Evolutionary conservation across 2,888 invertebrate species (phyloP).

Genomic region (Trisateles emortualis): DNA sequence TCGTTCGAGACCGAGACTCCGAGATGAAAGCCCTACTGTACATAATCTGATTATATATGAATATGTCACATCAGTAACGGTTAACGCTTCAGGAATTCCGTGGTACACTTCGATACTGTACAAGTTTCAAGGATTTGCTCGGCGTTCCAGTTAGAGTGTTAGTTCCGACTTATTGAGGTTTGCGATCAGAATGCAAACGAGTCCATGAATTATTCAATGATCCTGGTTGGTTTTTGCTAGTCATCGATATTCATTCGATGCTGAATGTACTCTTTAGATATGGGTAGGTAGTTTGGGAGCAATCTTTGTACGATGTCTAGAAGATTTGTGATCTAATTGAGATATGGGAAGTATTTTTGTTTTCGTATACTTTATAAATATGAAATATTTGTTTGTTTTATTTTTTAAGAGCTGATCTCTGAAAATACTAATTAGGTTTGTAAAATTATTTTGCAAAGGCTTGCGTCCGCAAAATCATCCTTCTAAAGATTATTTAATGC

Average conservation of each 20-base stretch:
- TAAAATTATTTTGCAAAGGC: no score
- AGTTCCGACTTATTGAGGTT: conserved; percentile 49
- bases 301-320: conserved; percentile 14
- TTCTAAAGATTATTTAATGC: no score
- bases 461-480: no score
- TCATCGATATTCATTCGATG: conserved; percentile 65
- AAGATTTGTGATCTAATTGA: conserved; percentile 15
- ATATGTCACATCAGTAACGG: conserved; percentile 11
- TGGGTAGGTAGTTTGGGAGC: conserved; percentile 23
- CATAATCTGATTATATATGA: conserved; percentile 28
- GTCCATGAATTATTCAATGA: conserved; percentile 64
- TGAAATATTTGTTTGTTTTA: no score
- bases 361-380: no score
- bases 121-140: conserved; percentile 44
- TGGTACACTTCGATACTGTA: conserved; percentile 38
- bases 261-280: conserved; percentile 48
- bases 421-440: no score
- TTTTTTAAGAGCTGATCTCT: no score
- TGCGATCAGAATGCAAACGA: conserved; percentile 64
- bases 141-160: conserved; percentile 32
- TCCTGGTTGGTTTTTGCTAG: conserved; percentile 53
- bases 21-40: neutral
- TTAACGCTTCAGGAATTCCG: neutral
- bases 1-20: conserved; percentile 49
- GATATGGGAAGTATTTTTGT: neutral